phyloP scores from a whole-genome alignment of 1,140 invertebrate species.

The Pinna nobilis region DNA sequence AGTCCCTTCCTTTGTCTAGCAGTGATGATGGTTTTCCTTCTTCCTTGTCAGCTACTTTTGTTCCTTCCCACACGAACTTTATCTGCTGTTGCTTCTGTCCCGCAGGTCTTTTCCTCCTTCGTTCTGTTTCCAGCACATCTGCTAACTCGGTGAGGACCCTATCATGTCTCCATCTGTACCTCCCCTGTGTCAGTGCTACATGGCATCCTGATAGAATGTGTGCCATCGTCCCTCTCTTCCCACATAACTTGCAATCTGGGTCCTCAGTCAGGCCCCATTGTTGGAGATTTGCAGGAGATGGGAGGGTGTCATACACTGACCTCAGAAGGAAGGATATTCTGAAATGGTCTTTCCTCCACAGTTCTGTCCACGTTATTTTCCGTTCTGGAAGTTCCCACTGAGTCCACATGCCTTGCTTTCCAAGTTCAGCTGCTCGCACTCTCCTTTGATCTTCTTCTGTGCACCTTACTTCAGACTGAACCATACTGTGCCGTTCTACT shows the following conservation, averaged over 20 bases:
- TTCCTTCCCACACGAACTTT: background rate
- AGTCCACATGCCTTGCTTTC: background rate
- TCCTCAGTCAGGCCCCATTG: background rate
- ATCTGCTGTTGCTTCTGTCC: background rate
- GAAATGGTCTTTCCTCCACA: slow-evolving; percentile 19
- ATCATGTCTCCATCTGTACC: slow-evolving; percentile 30
- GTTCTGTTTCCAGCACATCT: slow-evolving; percentile 8
- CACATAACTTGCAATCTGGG: slow-evolving; percentile 6
- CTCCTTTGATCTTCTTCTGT: background rate
- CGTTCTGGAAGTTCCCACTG: slow-evolving; percentile 4
- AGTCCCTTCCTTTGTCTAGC: too few species aligned
- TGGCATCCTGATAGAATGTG: slow-evolving; percentile 15
- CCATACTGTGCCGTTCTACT: slow-evolving; percentile 7
- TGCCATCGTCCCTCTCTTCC: slow-evolving; percentile 8
- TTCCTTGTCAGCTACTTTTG: too few species aligned
- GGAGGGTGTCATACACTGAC: slow-evolving; percentile 11
- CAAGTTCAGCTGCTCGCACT: slow-evolving; percentile 4
- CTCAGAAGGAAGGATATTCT: slow-evolving; percentile 7
- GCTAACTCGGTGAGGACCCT: slow-evolving; percentile 28
- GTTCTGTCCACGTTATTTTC: slow-evolving; percentile 9
- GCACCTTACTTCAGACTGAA: slow-evolving; percentile 11
- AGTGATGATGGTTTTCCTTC: too few species aligned
- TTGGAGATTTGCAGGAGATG: slow-evolving; percentile 1
- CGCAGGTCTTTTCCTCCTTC: background rate
- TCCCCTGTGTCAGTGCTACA: slow-evolving; percentile 21